Evolutionary conservation across 2,888 invertebrate genomes (phyloP).

Genomic region (Dinocampus coccinellae): DNA sequence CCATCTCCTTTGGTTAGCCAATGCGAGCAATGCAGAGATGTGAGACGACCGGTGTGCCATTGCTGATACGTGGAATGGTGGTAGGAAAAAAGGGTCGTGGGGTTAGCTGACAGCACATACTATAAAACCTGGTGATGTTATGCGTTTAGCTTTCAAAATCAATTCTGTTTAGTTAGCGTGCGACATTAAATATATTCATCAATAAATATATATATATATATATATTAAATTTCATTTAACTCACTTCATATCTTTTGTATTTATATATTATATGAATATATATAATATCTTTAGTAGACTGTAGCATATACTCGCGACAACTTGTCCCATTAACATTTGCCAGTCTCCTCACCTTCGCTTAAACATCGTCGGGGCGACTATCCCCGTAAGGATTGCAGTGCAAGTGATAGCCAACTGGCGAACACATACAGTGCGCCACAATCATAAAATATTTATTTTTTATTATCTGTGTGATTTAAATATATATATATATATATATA

Average conservation of each 20-base stretch:
- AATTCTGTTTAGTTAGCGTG: constrained; percentile 8
- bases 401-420: constrained; percentile 10
- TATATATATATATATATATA: no score
- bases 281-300: neutral
- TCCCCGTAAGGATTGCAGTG: constrained; percentile 19
- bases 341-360: constrained; percentile 13
- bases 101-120: constrained; percentile 46
- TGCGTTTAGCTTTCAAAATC: constrained; percentile 42
- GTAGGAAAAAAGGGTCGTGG: constrained; percentile 49
- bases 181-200: neutral
- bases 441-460: neutral
- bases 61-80: constrained; percentile 37
- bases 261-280: neutral
- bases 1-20: constrained; percentile 35
- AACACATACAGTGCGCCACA: neutral
- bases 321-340: constrained; percentile 19
- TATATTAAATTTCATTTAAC: neutral
- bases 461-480: neutral
- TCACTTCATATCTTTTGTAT: neutral
- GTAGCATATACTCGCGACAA: neutral
- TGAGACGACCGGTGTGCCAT: constrained; percentile 24
- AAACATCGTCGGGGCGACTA: constrained; percentile 7
- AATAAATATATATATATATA: neutral
- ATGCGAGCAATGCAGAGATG: constrained; percentile 32
- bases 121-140: constrained; percentile 46